A percentile compares a stretch with the other conserved stretches of the same genome.
Conservation (phyloP, 1,140 invertebrate species). For the Drosophila rufa region DNA sequence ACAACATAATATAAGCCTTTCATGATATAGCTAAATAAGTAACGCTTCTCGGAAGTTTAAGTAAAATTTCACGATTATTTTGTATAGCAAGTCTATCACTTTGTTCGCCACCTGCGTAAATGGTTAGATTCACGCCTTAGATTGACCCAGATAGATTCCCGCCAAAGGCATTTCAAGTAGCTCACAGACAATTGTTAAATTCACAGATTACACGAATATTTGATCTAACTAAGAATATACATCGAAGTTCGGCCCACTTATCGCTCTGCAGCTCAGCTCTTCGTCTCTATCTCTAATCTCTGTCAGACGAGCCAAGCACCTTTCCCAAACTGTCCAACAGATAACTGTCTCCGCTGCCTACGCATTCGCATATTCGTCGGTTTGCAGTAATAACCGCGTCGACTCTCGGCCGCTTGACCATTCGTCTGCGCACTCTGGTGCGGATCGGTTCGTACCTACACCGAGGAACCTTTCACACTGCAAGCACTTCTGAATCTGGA, state of each 20-base stretch:
- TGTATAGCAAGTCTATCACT: too few relatives aligned
- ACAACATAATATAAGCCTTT: slow-evolving; percentile 2
- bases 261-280: slow-evolving; percentile 29
- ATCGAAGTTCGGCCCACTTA: slow-evolving; percentile 22
- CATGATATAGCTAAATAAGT: background rate
- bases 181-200: slow-evolving; percentile 28
- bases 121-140: too few relatives aligned
- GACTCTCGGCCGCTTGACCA: slow-evolving; percentile 23
- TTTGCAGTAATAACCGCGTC: slow-evolving; percentile 17
- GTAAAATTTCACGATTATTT: background rate
- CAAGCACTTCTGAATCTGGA: slow-evolving; percentile 9
- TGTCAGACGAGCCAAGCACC: slow-evolving; percentile 18
- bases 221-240: slow-evolving; percentile 1
- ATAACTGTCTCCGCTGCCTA: slow-evolving; percentile 33
- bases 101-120: background rate
- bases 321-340: slow-evolving; percentile 27
- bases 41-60: background rate
- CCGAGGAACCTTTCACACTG: slow-evolving; percentile 5
- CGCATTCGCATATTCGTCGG: slow-evolving; percentile 25
- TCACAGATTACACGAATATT: slow-evolving; percentile 33
- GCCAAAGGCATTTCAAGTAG: slow-evolving; percentile 3
- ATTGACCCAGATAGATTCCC: slow-evolving; percentile 1
- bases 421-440: slow-evolving; percentile 44
- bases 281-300: slow-evolving; percentile 34
- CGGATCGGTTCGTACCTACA: slow-evolving; percentile 23